These are phyloP conservation scores for Suncus etruscus DNA, from an alignment of 2,113 vertebrate genomes.

Conservation along the genomic window DNA sequence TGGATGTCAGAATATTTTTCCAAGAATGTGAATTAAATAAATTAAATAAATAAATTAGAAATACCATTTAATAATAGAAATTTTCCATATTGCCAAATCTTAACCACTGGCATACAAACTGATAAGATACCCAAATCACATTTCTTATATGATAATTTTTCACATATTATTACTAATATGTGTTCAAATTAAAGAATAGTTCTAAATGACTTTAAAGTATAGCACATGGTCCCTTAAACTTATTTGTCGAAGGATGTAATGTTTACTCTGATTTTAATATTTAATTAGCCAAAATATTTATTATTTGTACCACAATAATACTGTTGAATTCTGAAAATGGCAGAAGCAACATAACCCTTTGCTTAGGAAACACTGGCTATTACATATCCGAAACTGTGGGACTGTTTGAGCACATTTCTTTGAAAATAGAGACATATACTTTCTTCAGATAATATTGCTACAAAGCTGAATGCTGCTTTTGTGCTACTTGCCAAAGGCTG, in stretches of 20 bases:
- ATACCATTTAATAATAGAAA: not conserved
- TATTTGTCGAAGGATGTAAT: not conserved
- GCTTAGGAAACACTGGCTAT: not conserved
- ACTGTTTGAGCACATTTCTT: not conserved
- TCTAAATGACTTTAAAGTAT: slow-evolving; percentile 5
- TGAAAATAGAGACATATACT: not conserved
- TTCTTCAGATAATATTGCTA: slow-evolving; percentile 35
- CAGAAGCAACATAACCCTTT: not conserved
- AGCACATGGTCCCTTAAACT: not conserved
- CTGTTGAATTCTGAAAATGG: not conserved
- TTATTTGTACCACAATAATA: not conserved
- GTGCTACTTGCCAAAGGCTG: slow-evolving; percentile 8
- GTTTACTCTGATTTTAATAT: not conserved
- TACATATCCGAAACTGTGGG: rapidly evolving
- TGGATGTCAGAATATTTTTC: slow-evolving; percentile 36
- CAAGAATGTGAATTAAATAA: slow-evolving; percentile 32
- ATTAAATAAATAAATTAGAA: not conserved
- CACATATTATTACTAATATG: not conserved
- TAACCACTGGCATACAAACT: not conserved
- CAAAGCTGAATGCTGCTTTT: slow-evolving; percentile 30
- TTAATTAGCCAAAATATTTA: slow-evolving; percentile 15
- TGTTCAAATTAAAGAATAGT: slow-evolving; percentile 9
- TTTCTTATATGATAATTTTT: not conserved
- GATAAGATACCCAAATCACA: not conserved
- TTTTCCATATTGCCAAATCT: not conserved